Conservation (phyloP, 2,888 invertebrate species). For the Drosophila sordidula region DNA sequence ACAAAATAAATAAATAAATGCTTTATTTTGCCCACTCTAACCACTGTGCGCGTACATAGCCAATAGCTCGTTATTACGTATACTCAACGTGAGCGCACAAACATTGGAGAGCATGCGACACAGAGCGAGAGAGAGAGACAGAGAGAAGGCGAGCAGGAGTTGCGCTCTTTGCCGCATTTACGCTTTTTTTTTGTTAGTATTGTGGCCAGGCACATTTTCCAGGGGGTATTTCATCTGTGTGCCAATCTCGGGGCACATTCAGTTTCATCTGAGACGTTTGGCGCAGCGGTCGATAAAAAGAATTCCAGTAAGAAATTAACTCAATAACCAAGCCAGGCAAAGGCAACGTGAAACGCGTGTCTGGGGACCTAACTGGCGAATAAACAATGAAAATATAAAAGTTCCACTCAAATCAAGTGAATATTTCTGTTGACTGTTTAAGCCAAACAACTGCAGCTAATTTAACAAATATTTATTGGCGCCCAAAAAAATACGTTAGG, state of each 20-base stretch:
- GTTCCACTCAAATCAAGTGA: conserved; percentile 3
- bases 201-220: conserved; percentile 67
- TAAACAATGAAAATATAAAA: conserved; percentile 20
- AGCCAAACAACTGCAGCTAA: not conserved
- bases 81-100: conserved; percentile 41
- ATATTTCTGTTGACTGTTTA: conserved; percentile 11
- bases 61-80: conserved; percentile 52
- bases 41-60: conserved; percentile 48
- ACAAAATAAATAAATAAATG: too few relatives aligned
- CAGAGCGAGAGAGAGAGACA: conserved; percentile 35
- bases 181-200: conserved; percentile 32
- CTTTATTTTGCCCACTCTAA: not conserved
- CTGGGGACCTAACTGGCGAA: conserved; percentile 25
- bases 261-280: conserved; percentile 85
- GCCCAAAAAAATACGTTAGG: not conserved
- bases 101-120: conserved; percentile 15
- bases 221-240: conserved; percentile 70
- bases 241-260: conserved; percentile 67
- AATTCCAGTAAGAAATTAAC: conserved; percentile 18
- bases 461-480: not conserved
- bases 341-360: conserved; percentile 54
- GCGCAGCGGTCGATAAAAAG: conserved; percentile 81
- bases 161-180: conserved; percentile 73
- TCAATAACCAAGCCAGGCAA: conserved; percentile 2
- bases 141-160: conserved; percentile 36